A percentile compares a stretch with the other conserved stretches of the same genome.
Evolutionary conservation across 2,113 vertebrate genomes (phyloP).

Genomic region (Nematolebias whitei): DNA sequence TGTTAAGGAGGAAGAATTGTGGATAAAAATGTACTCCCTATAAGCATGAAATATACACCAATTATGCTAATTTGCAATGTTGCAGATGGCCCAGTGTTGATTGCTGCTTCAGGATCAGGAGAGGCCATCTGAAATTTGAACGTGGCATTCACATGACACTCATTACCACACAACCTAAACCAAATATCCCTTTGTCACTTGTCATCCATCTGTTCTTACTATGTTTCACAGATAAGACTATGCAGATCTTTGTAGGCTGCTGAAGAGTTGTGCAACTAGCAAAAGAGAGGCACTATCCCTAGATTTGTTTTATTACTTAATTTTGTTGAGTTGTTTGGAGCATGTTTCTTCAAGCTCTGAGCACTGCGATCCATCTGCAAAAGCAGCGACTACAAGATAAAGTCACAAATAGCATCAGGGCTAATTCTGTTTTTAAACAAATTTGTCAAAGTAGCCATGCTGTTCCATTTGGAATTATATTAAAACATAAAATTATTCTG

Average conservation of each 20-base stretch:
- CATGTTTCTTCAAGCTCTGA: conserved; percentile 49
- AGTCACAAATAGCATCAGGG: neutral
- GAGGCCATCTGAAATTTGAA: conserved; percentile 70
- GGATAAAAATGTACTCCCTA: conserved; percentile 75
- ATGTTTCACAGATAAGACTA: conserved; percentile 68
- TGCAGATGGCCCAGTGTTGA: conserved; percentile 83
- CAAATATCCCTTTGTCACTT: conserved; percentile 68
- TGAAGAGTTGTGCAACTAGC: conserved; percentile 50
- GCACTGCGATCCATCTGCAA: conserved; percentile 46
- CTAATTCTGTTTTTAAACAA: neutral
- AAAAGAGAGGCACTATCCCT: conserved; percentile 36
- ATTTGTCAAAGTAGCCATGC: neutral
- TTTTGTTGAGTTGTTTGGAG: conserved; percentile 44
- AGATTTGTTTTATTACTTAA: conserved; percentile 67
- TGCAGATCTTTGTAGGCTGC: conserved; percentile 46
- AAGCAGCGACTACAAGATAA: conserved; percentile 22
- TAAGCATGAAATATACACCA: conserved; percentile 81
- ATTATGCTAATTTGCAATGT: conserved; percentile 81
- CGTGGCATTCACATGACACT: conserved; percentile 70
- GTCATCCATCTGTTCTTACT: conserved; percentile 78
- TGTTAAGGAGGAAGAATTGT: conserved; percentile 69
- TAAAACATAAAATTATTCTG: conserved; percentile 17
- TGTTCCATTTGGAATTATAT: neutral
- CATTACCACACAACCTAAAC: conserved; percentile 76
- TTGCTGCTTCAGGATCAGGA: conserved; percentile 78